Percentiles rank a stretch among this genome's conserved stretches.
phyloP scores from a whole-genome alignment of 2,113 vertebrate species.

The Cygnus buccinator region DNA sequence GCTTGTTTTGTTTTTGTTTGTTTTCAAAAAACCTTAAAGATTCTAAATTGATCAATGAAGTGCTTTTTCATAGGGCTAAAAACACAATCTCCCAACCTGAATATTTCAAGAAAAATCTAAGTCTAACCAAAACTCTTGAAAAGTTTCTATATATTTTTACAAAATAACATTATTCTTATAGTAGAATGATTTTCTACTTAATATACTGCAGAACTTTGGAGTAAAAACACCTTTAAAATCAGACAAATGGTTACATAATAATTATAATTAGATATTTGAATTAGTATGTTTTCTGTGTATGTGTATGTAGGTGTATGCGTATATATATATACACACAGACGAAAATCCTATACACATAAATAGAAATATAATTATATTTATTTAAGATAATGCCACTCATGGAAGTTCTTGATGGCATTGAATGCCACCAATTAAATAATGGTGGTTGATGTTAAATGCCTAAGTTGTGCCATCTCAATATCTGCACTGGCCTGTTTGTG shows the following conservation, averaged over 20 bases:
- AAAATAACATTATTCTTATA: background rate
- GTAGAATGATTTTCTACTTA: background rate
- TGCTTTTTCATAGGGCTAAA: background rate
- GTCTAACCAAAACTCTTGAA: background rate
- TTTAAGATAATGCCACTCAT: background rate
- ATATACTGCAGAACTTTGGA: background rate
- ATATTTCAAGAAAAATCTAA: background rate
- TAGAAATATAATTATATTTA: background rate
- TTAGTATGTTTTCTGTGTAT: background rate
- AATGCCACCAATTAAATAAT: background rate
- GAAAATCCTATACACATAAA: background rate
- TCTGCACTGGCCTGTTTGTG: background rate
- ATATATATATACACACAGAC: too few species aligned
- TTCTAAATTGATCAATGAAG: background rate
- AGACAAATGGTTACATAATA: background rate
- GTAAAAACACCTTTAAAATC: background rate
- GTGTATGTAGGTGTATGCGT: background rate
- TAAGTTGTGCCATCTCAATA: background rate
- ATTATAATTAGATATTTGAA: background rate
- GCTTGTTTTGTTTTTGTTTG: background rate
- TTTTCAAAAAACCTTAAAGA: background rate
- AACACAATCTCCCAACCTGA: background rate
- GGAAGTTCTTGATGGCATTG: background rate
- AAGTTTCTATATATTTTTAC: background rate
- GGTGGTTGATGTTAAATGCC: background rate